Percentiles rank a stretch among this genome's conserved stretches.
Conservation (phyloP, 1,140 invertebrate species). For the Drosophila willistoni region DNA sequence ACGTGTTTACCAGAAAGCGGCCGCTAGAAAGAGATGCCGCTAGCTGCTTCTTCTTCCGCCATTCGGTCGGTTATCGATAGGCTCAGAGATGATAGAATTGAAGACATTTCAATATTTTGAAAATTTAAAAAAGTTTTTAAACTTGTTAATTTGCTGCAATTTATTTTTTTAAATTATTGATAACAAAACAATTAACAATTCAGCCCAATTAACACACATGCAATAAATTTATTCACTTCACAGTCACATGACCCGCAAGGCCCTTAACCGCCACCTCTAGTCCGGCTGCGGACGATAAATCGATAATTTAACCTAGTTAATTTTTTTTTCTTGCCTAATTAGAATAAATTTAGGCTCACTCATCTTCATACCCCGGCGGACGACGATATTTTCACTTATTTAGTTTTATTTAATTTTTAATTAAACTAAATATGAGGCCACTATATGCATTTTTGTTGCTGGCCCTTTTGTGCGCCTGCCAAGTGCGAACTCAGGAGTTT, state of each 20-base stretch:
- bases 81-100: not conserved
- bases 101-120: not conserved
- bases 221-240: not conserved
- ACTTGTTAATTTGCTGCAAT: too few species aligned
- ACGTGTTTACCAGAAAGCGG: slow-evolving; percentile 64
- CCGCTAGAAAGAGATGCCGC: slow-evolving; percentile 1
- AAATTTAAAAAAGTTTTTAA: too few species aligned
- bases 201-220: too few species aligned
- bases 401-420: slow-evolving; percentile 52
- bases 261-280: not conserved
- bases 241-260: slow-evolving; percentile 1
- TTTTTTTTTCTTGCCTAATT: slow-evolving; percentile 61
- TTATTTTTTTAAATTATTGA: too few species aligned
- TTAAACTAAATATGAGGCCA: slow-evolving; percentile 62
- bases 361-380: not conserved
- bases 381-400: slow-evolving; percentile 64
- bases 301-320: slow-evolving; percentile 70
- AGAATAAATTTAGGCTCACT: slow-evolving; percentile 55
- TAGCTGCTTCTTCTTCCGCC: slow-evolving; percentile 1
- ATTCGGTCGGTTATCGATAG: not conserved
- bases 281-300: slow-evolving; percentile 14
- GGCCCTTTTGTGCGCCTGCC: slow-evolving; percentile 58
- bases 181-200: too few species aligned
- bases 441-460: slow-evolving; percentile 63
- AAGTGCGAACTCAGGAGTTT: slow-evolving; percentile 42